These are phyloP conservation scores for Eupsilia transversa DNA, from an alignment of 2,888 invertebrate genomes.

Conservation along the genomic window DNA sequence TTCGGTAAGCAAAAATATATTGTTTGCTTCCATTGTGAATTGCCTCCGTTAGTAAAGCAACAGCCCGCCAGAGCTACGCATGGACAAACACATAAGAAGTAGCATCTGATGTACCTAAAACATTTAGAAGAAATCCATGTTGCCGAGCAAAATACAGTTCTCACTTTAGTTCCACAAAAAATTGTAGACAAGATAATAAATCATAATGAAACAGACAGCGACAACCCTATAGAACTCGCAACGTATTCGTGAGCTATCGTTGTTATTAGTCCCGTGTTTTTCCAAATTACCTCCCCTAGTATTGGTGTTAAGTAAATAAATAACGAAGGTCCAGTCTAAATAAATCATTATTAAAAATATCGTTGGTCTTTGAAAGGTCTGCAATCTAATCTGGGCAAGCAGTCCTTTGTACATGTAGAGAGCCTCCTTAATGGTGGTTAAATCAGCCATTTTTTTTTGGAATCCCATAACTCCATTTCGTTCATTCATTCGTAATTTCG, in stretches of 20 bases:
- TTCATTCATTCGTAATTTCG: no score
- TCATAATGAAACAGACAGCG: neutral
- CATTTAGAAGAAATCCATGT: neutral
- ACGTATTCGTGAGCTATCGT: slow-evolving; percentile 63
- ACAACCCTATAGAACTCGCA: slow-evolving; percentile 50
- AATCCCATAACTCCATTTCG: no score
- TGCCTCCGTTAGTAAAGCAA: neutral
- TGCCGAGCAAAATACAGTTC: neutral
- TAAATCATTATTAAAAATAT: neutral
- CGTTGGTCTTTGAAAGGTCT: neutral
- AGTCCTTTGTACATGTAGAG: neutral
- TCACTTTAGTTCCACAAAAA: neutral
- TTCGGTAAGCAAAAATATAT: neutral
- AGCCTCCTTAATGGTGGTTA: neutral
- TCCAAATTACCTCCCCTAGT: slow-evolving; percentile 53
- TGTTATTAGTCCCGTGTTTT: slow-evolving; percentile 62
- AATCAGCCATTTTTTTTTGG: neutral
- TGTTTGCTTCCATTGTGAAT: neutral
- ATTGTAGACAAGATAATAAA: neutral
- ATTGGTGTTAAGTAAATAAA: slow-evolving; percentile 18
- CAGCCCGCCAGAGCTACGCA: neutral
- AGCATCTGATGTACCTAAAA: neutral
- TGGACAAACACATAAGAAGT: neutral
- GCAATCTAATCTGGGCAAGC: neutral
- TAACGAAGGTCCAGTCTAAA: slow-evolving; percentile 17